Evolutionary conservation across 92 coral and sea anemone genomes (phyloP).

Genomic region (Muricea muricata): DNA sequence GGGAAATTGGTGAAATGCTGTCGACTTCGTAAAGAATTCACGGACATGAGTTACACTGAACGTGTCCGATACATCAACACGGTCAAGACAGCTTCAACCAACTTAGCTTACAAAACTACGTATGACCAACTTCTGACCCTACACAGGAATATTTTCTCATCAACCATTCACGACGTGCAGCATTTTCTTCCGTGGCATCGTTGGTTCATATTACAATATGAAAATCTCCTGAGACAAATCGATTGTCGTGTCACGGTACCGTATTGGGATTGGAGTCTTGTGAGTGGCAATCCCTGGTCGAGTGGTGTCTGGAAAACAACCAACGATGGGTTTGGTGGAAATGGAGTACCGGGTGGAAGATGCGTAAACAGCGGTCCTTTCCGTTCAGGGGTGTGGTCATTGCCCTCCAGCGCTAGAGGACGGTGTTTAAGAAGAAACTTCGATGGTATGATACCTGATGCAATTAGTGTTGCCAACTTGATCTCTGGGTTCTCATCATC

Average conservation of each 20-base stretch:
- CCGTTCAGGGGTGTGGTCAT: conserved; percentile 35
- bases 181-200: conserved; percentile 70
- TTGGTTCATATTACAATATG: conserved; percentile 64
- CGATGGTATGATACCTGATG: conserved; percentile 52
- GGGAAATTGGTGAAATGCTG: conserved; percentile 64
- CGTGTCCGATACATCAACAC: conserved; percentile 59
- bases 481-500: no score
- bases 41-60: conserved; percentile 60
- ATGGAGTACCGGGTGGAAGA: no score
- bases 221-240: no score
- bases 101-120: conserved; percentile 50
- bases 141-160: conserved; percentile 48
- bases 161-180: conserved; percentile 41
- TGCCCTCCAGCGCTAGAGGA: conserved; percentile 48
- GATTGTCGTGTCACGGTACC: conserved; percentile 64
- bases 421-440: conserved; percentile 68
- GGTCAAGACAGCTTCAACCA: conserved; percentile 54
- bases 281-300: conserved; percentile 46
- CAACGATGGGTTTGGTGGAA: not conserved
- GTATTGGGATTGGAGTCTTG: conserved; percentile 73
- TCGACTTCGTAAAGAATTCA: conserved; percentile 69
- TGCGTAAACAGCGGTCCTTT: conserved; percentile 57
- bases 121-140: conserved; percentile 72
- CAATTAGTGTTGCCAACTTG: conserved; percentile 26
- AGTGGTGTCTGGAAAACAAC: not conserved